phyloP scores from a whole-genome alignment of 2,113 vertebrate species.

The Sporophila hypoxantha region DNA sequence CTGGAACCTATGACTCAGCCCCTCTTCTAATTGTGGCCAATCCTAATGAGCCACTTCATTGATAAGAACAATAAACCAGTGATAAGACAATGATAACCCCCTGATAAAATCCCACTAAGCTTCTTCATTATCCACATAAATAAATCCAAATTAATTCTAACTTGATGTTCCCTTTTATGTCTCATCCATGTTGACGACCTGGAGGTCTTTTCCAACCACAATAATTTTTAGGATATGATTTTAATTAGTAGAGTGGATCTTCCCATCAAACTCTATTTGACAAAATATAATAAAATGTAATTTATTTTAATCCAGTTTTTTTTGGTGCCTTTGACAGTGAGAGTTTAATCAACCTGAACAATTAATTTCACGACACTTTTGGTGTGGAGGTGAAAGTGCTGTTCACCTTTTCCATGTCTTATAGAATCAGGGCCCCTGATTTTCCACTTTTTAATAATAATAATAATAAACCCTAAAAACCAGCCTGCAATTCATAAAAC shows the following conservation, averaged over 20 bases:
- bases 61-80: neutral
- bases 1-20: neutral
- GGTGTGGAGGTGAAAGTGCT: neutral
- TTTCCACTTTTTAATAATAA: neutral
- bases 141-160: neutral
- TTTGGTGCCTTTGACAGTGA: neutral
- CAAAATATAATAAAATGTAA: neutral
- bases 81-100: neutral
- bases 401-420: neutral
- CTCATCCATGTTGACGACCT: accelerated
- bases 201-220: neutral
- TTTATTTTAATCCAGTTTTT: neutral
- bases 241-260: neutral
- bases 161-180: neutral
- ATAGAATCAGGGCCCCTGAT: neutral
- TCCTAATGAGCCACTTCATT: neutral
- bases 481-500: neutral
- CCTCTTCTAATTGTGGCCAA: neutral
- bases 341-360: neutral
- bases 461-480: neutral
- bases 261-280: neutral
- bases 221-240: no score
- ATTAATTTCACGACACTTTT: neutral
- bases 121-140: neutral
- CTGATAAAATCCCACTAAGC: neutral